A percentile compares a stretch with the other conserved stretches of the same genome.
Evolutionary conservation across 2,113 vertebrate genomes (phyloP).

Genomic region (Sterrhoptilus dennistouni): DNA sequence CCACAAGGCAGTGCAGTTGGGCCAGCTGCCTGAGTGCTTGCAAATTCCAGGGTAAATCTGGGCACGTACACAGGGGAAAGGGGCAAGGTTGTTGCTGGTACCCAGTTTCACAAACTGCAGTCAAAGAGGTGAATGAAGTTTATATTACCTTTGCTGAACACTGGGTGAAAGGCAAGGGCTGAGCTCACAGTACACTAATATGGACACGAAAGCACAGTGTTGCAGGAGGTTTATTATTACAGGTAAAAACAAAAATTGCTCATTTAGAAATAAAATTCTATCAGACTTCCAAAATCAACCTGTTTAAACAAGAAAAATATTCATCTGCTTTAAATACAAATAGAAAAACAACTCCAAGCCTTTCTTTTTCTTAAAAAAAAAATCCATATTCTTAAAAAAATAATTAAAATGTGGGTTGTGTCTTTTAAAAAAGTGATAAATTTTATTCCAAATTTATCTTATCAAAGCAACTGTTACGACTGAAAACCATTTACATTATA

Average conservation of each 20-base stretch:
- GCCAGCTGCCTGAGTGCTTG: neutral
- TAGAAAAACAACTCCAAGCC: neutral
- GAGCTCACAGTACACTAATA: neutral
- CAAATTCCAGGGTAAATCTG: neutral
- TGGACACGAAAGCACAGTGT: neutral
- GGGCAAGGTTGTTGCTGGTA: neutral
- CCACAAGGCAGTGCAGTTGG: neutral
- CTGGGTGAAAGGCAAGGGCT: neutral
- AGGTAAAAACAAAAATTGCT: neutral
- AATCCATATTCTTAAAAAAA: neutral
- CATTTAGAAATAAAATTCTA: constrained; percentile 13
- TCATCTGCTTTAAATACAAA: neutral
- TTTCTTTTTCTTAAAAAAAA: neutral
- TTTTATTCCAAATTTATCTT: neutral
- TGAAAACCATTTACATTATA: neutral
- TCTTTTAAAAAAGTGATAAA: neutral
- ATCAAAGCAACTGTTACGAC: neutral
- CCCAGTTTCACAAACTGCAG: neutral
- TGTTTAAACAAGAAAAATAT: constrained; percentile 18
- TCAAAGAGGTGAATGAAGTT: neutral
- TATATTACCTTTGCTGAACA: neutral
- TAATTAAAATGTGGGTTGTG: neutral
- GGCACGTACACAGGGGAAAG: rapidly evolving
- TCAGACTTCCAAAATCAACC: neutral
- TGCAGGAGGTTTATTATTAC: neutral